Evolutionary conservation across 2,888 invertebrate species (phyloP), one percentile per base, ranked within the genome.

Genomic region (Nasonia oneida): DNA sequence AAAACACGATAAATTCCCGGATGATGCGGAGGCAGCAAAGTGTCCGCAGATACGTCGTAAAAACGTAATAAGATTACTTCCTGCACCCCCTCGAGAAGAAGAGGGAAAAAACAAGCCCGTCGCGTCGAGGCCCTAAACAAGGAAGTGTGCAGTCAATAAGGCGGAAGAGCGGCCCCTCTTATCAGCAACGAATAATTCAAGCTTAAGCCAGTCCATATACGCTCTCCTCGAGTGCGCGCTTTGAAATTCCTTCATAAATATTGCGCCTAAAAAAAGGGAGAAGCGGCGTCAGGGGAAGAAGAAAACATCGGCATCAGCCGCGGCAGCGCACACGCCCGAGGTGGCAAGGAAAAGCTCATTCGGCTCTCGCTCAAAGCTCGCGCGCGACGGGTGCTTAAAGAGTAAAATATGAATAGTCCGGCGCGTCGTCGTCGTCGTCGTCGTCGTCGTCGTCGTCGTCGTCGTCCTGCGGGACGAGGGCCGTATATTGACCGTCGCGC

Each of bases 371-470:
- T 84, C 80, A 71, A 75, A 81, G 80, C 15, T 29, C 0, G 50
- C 47, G 64, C 29, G n/a, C 12, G 39, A 14, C 14, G 15, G 6
- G 12, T 61, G 80, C 29, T 81, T 77, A 78, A 70, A 33, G 39
- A 47, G 29, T 86, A 81, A 84, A 84, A 78, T 84, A 84, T 86
- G 81, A 84, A 81, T 77, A 61, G 83, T 81, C 61, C 76, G 23
- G 8, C 37, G 37, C 5, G 15, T 14, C 15, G 5, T 18, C n/a
- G 42, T 61, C 53, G 23, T 23, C 23, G 23, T 23, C 23, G 23
- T 23, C 23, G 23, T 23, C 23, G 23, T 23, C 0, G 23, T 23
- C 23, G 5, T 18, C n/a, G 42, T 61, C 53, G 29, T 8, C 15
- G 5, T 29, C n/a, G 53, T 61, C 53, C 57, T 64, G 37, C 14